Percentiles rank a stretch among this genome's conserved stretches.
Evolutionary conservation across 2,797 vertebrate genomes (phyloP).

Genomic region (Pangasius krempfi): DNA sequence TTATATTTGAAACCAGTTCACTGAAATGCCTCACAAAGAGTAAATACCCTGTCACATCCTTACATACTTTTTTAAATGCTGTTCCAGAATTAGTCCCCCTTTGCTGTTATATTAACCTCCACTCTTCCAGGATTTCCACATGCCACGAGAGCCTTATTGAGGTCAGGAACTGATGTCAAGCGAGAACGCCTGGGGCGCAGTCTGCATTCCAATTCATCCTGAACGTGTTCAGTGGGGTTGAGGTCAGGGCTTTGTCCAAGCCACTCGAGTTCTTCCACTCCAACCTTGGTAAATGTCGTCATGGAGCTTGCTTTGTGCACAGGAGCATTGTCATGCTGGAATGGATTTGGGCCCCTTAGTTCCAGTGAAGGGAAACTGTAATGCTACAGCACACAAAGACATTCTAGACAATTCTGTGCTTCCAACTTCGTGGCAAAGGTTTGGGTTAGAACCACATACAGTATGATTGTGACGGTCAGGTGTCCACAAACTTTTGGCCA

Average conservation of each 20-base stretch:
- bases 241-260: neutral
- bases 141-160: neutral
- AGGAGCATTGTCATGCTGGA: neutral
- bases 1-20: neutral
- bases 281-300: neutral
- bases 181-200: neutral
- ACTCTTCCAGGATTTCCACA: neutral
- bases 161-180: too few species aligned
- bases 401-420: neutral
- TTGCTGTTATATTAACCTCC: neutral
- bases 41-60: neutral
- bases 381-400: neutral
- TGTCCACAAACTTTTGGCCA: neutral
- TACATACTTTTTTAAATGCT: too few species aligned
- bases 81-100: neutral
- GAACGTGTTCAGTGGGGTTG: neutral
- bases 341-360: neutral
- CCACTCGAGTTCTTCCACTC: neutral
- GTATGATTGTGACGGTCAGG: neutral
- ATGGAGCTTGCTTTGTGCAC: neutral
- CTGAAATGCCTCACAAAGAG: neutral
- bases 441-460: neutral
- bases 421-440: neutral
- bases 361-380: neutral
- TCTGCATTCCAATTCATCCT: neutral